phyloP scores from a whole-genome alignment of 2,888 invertebrate genomes.

The Agrotis segetum region DNA sequence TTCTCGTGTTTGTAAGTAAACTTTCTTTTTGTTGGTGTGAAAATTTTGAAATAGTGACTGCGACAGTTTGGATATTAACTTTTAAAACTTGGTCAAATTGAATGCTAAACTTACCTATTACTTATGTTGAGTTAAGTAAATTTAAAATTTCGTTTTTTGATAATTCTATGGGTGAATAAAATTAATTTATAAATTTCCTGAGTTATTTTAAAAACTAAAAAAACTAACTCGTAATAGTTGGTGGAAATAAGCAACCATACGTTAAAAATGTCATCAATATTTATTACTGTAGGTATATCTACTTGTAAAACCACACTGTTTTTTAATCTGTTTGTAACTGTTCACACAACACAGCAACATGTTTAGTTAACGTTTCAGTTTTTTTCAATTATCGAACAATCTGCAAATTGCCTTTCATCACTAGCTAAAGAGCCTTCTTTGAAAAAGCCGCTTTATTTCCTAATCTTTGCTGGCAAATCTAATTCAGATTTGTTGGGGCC shows the following conservation, averaged over 20 bases:
- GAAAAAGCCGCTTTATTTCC: not conserved
- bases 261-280: too few species aligned
- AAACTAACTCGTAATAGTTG: not conserved
- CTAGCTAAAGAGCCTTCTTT: too few species aligned
- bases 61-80: not conserved
- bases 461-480: not conserved
- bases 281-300: not conserved
- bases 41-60: not conserved
- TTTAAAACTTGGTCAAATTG: conserved; percentile 3
- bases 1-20: conserved; percentile 55
- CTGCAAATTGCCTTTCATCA: too few species aligned
- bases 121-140: not conserved
- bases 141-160: not conserved
- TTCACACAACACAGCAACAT: too few species aligned
- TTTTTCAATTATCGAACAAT: too few species aligned
- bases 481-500: conserved; percentile 17
- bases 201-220: not conserved
- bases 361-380: too few species aligned
- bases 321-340: too few species aligned
- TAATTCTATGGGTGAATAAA: not conserved
- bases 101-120: not conserved
- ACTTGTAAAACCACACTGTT: not conserved
- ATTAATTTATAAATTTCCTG: not conserved
- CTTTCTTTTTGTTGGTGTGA: not conserved
- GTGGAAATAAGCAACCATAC: not conserved